Conservation (phyloP, 1,140 invertebrate species). For the Chrysoperla carnea region DNA sequence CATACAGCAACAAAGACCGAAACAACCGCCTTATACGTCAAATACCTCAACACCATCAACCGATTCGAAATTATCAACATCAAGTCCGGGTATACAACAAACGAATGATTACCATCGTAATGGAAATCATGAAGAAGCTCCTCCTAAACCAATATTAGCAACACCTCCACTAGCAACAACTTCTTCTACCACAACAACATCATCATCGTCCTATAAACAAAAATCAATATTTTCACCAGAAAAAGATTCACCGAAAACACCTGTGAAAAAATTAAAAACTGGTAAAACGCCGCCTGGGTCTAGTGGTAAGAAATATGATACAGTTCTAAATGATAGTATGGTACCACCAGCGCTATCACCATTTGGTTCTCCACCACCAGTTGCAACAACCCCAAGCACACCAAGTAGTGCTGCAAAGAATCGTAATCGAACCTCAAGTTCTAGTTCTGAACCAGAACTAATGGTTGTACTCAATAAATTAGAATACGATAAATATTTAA, state of each 20-base stretch:
- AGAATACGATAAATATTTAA: slow-evolving; percentile 16
- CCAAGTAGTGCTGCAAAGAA: slow-evolving; percentile 3
- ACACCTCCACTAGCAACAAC: not conserved
- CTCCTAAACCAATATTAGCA: not conserved
- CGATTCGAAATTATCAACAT: not conserved
- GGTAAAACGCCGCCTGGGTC: slow-evolving; percentile 18
- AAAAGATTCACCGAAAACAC: slow-evolving; percentile 15
- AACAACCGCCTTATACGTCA: slow-evolving; percentile 4
- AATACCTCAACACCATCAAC: not conserved
- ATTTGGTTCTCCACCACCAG: slow-evolving; percentile 13
- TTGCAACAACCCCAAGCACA: slow-evolving; percentile 4
- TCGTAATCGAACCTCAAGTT: slow-evolving; percentile 15
- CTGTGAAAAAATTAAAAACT: slow-evolving; percentile 9
- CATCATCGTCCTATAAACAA: slow-evolving; percentile 7
- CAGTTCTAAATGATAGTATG: slow-evolving; percentile 6
- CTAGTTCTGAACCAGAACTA: slow-evolving; percentile 21
- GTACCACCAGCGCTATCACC: slow-evolving; percentile 12
- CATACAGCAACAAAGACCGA: slow-evolving; percentile 2
- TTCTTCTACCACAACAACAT: no score
- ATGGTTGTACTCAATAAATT: slow-evolving; percentile 22
- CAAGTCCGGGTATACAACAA: not conserved
- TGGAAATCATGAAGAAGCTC: no score
- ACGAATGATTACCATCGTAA: no score
- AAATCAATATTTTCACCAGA: slow-evolving; percentile 33
- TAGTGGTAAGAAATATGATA: slow-evolving; percentile 8